Evolutionary conservation across 2,113 vertebrate genomes (phyloP).

Genomic region (Emydura subglobosa): DNA sequence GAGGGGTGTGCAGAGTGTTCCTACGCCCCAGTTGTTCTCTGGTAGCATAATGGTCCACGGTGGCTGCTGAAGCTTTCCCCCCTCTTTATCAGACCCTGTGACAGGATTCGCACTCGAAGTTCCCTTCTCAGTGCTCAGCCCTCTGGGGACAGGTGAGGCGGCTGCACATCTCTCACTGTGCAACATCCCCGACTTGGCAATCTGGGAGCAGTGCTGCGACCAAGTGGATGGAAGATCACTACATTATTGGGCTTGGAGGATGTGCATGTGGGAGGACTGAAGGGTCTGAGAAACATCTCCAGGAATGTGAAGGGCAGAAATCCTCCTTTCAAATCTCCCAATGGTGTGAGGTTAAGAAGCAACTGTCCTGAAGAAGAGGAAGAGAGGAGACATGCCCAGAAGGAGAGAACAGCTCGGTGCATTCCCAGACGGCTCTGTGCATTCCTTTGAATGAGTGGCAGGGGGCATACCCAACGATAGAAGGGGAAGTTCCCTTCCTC

Average conservation of each 20-base stretch:
- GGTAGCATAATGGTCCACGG: not conserved
- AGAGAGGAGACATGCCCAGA: slow-evolving; percentile 5
- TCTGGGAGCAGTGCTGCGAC: not conserved
- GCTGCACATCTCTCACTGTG: not conserved
- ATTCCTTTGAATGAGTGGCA: slow-evolving; percentile 21
- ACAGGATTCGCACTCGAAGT: not conserved
- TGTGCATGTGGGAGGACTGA: not conserved
- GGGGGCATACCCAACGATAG: not conserved
- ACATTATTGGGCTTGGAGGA: not conserved
- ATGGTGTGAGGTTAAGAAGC: not conserved
- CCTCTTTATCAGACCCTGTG: not conserved
- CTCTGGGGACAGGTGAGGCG: not conserved
- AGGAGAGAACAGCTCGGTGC: not conserved
- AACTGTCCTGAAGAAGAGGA: not conserved
- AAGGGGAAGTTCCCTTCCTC: slow-evolving; percentile 2
- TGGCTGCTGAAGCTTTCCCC: not conserved
- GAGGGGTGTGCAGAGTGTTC: not conserved
- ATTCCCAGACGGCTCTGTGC: not conserved
- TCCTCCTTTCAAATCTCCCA: not conserved
- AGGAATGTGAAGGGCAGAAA: not conserved
- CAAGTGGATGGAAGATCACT: not conserved
- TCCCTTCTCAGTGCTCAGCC: accelerated
- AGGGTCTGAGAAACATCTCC: not conserved
- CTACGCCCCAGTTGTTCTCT: not conserved
- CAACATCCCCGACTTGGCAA: not conserved